A percentile compares a stretch with the other conserved stretches of the same genome.
These are phyloP conservation scores for Colletes collaris DNA, from an alignment of 2,888 invertebrate species.

Conservation along the genomic window DNA sequence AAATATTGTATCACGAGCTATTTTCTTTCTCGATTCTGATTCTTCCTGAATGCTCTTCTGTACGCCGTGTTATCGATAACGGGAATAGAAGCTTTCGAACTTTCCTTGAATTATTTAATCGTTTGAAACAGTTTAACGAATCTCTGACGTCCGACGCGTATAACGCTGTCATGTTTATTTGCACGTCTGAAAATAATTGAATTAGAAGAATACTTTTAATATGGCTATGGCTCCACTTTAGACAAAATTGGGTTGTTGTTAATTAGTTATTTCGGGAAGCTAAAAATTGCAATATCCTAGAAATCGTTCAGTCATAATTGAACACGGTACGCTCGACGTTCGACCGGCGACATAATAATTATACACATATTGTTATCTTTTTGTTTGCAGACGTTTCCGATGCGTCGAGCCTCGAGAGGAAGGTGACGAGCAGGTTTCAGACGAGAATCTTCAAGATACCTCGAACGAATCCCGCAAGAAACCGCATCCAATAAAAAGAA, in stretches of 20 bases:
- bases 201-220: too few species aligned
- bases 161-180: too few species aligned
- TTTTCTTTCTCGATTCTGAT: slow-evolving; percentile 27
- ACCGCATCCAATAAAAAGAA: slow-evolving; percentile 27
- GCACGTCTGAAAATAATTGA: too few species aligned
- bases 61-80: not conserved
- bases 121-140: slow-evolving; percentile 14
- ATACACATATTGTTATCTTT: not conserved
- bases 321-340: not conserved
- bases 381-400: slow-evolving; percentile 73
- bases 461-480: slow-evolving; percentile 44
- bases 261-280: too few species aligned
- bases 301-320: too few species aligned
- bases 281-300: too few species aligned
- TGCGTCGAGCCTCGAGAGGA: slow-evolving; percentile 66
- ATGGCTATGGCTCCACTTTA: too few species aligned
- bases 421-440: slow-evolving; percentile 74
- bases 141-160: not conserved
- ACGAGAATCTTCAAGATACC: slow-evolving; percentile 53
- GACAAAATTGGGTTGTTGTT: too few species aligned
- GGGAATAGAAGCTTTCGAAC: not conserved
- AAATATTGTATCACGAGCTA: slow-evolving; percentile 41
- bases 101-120: slow-evolving; percentile 9
- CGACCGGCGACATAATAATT: not conserved
- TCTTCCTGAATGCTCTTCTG: not conserved